Base-by-base conservation (phyloP, 2,113 vertebrate species). In the Mirounga angustirostris region DNA sequence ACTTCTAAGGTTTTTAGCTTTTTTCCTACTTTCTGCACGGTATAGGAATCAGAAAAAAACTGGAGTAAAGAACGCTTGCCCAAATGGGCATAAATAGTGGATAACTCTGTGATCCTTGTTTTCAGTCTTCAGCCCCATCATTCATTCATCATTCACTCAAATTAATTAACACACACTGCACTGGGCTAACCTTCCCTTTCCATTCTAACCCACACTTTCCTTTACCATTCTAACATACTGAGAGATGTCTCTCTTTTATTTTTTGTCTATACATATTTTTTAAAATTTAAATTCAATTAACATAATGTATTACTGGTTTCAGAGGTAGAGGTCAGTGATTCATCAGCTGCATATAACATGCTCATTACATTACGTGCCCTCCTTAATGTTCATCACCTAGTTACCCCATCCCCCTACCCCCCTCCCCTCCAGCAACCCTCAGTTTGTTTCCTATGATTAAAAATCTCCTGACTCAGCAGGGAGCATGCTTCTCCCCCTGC, bases 51-150 rank as follows among this genome's bases (percentile, higher is more conserved):
- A 88, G 50, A 69, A 78, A 69, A 88, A 87, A 33, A 67, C 3
- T n/a, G 40, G 21, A 92, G 7, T 52, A 43, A 80, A 89, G 18
- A 92, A 69, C 54, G 43, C 1, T 40, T 91, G 43, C 30, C 30
- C 50, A 88, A 81, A 84, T 8, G 73, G 12, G 79, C 71, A 80
- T 16, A 33, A 92, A 80, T 0, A 84, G 18, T 63, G 52, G 59
- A 59, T 40, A 88, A 93, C 36, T 97, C 61, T n/a, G 28, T 97
- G 63, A 92, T 46, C 26, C 50, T 67, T 50, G 14, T 92, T 79
- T 52, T 82, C 21, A 50, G 46, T 83, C n/a, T 71, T 93, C 5
- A 67, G 8, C 78, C 21, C 16, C 36, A 95, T 8, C 3, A 58
- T 56, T 88, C 58, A 84, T 52, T 89, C 30, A 86, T 18, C 36